Evolutionary conservation across 2,797 vertebrate species (phyloP).

Genomic region (Saxicola maurus): DNA sequence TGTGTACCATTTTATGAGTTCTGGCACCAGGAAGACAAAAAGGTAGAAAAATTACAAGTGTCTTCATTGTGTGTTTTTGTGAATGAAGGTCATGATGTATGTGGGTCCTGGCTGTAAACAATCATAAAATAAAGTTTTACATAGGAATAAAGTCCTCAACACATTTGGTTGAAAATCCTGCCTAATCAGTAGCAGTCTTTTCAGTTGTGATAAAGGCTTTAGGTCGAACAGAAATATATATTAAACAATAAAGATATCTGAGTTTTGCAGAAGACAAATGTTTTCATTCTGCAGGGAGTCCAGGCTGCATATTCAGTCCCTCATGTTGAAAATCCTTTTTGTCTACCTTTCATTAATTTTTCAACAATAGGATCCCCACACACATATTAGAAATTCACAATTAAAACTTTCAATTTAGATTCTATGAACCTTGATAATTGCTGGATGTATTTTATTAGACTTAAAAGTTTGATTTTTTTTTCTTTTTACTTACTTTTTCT

Average conservation of each 20-base stretch:
- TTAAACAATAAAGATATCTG: background rate
- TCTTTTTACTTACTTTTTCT: background rate
- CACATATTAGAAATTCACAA: background rate
- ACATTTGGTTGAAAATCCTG: background rate
- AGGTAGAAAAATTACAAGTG: background rate
- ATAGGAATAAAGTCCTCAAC: background rate
- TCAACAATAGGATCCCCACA: background rate
- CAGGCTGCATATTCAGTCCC: background rate
- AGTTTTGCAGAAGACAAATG: background rate
- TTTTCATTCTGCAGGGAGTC: background rate
- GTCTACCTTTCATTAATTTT: background rate
- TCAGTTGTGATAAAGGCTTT: background rate
- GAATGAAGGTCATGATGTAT: background rate
- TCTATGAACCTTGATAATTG: background rate
- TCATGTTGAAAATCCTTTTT: conserved; percentile 9
- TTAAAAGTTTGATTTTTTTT: background rate
- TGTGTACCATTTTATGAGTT: background rate
- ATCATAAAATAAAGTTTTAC: background rate
- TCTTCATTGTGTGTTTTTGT: background rate
- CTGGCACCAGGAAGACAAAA: background rate
- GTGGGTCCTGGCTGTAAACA: background rate
- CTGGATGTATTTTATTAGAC: background rate
- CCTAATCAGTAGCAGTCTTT: background rate
- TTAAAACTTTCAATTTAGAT: background rate
- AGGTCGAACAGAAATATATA: background rate